phyloP scores from a whole-genome alignment of 2,113 vertebrate species.

The Empidonax traillii region DNA sequence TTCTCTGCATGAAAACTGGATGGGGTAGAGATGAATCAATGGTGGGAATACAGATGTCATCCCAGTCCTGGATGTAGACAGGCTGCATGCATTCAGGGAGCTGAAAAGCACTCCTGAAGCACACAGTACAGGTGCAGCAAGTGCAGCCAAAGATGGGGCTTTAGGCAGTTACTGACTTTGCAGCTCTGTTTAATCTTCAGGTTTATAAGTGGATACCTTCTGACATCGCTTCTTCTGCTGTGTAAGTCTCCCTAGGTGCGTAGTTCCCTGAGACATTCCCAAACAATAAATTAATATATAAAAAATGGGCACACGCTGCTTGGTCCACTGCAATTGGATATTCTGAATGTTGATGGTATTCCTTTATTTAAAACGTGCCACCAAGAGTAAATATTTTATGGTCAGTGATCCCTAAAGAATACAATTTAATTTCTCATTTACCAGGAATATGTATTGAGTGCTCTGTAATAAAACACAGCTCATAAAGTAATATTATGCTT shows the following conservation, averaged over 20 bases:
- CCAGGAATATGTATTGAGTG: neutral
- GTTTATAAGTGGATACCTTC: neutral
- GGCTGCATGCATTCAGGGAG: rapidly evolving
- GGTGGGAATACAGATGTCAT: neutral
- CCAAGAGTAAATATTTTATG: neutral
- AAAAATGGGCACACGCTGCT: neutral
- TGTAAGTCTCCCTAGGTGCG: neutral
- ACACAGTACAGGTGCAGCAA: neutral
- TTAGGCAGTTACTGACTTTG: neutral
- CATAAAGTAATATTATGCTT: neutral
- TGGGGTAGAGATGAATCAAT: neutral
- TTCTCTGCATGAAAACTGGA: neutral
- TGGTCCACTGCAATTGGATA: neutral
- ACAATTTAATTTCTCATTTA: slow-evolving; percentile 3
- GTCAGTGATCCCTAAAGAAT: neutral
- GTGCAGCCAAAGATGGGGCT: neutral
- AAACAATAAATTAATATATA: neutral
- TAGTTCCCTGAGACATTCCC: neutral
- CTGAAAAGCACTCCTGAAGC: neutral
- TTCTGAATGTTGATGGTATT: neutral
- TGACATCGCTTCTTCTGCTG: neutral
- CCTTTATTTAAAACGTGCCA: neutral
- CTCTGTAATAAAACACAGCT: slow-evolving; percentile 7
- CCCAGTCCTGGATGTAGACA: neutral
- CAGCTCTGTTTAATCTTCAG: neutral